These are phyloP conservation scores for Urechis unicinctus DNA, from an alignment of 2,888 invertebrate genomes.

Conservation along the genomic window DNA sequence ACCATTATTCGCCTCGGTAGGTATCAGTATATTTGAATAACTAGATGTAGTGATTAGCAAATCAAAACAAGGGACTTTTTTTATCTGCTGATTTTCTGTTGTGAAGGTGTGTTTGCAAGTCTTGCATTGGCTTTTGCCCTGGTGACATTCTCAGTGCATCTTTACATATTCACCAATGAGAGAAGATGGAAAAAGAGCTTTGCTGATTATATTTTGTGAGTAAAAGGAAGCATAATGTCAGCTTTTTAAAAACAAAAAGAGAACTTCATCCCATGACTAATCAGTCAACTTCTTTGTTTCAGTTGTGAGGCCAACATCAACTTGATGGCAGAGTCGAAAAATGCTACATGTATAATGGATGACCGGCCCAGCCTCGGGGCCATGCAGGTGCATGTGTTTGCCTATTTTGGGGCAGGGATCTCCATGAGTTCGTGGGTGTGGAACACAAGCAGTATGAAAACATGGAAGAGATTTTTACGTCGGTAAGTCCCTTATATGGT, in stretches of 20 bases:
- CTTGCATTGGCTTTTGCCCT: conserved; percentile 71
- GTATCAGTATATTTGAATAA: not conserved
- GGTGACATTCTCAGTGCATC: conserved; percentile 74
- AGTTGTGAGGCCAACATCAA: conserved; percentile 17
- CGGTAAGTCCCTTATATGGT: conserved; percentile 56
- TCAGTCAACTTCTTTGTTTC: not conserved
- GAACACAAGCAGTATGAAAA: conserved; percentile 75
- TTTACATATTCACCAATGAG: conserved; percentile 72
- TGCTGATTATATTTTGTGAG: conserved; percentile 75
- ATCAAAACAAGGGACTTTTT: too few species aligned
- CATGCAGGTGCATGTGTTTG: conserved; percentile 73
- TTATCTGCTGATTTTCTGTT: too few species aligned
- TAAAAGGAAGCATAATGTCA: conserved; percentile 22
- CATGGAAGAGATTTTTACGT: conserved; percentile 78
- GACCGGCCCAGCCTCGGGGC: conserved; percentile 74
- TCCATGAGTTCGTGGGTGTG: conserved; percentile 92
- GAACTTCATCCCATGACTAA: too few species aligned
- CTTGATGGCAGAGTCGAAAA: conserved; percentile 2
- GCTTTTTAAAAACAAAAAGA: too few species aligned
- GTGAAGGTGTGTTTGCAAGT: conserved; percentile 62
- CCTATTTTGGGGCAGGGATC: conserved; percentile 77
- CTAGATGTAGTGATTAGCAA: conserved; percentile 18
- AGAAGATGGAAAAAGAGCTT: conserved; percentile 71
- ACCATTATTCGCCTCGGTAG: conserved; percentile 77
- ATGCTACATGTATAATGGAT: conserved; percentile 59